Evolutionary conservation across 2,888 invertebrate species (phyloP).

Genomic region (Lycia hirtaria): DNA sequence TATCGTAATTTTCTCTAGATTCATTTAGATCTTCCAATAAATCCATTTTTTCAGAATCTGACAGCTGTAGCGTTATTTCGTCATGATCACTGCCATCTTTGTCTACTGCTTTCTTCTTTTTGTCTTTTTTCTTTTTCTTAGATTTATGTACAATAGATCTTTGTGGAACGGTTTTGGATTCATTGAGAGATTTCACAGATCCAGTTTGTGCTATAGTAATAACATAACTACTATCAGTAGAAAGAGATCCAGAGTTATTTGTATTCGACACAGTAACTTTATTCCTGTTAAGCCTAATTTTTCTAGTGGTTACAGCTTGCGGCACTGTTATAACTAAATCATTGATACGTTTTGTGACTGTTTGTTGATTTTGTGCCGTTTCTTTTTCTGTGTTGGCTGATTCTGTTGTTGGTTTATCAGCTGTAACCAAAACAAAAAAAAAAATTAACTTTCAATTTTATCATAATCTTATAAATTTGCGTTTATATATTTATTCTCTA

Average conservation of each 20-base stretch:
- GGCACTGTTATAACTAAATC: constrained; percentile 73
- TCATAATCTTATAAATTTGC: not conserved
- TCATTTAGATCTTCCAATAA: constrained; percentile 73
- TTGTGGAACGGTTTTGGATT: constrained; percentile 7
- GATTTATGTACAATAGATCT: constrained; percentile 28
- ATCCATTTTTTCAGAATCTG: constrained; percentile 81
- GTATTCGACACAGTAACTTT: constrained; percentile 44
- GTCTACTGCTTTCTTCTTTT: constrained; percentile 55
- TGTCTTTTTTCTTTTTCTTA: constrained; percentile 67
- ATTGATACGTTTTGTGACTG: constrained; percentile 62
- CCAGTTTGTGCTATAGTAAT: constrained; percentile 16
- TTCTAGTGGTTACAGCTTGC: constrained; percentile 60
- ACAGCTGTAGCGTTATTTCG: constrained; percentile 77
- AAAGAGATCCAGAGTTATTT: constrained; percentile 7
- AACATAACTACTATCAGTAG: constrained; percentile 7
- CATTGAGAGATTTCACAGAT: constrained; percentile 5
- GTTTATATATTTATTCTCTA: no score
- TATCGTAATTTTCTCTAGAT: constrained; percentile 59
- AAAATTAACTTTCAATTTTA: no score
- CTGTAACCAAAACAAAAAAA: constrained; percentile 41
- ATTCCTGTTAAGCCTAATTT: constrained; percentile 74
- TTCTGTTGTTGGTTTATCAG: constrained; percentile 44
- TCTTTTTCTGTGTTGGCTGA: constrained; percentile 17
- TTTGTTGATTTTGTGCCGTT: constrained; percentile 28
- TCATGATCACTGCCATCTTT: constrained; percentile 71